Conservation (phyloP, 1,140 invertebrate genomes). For the Vollenhovia emeryi region DNA sequence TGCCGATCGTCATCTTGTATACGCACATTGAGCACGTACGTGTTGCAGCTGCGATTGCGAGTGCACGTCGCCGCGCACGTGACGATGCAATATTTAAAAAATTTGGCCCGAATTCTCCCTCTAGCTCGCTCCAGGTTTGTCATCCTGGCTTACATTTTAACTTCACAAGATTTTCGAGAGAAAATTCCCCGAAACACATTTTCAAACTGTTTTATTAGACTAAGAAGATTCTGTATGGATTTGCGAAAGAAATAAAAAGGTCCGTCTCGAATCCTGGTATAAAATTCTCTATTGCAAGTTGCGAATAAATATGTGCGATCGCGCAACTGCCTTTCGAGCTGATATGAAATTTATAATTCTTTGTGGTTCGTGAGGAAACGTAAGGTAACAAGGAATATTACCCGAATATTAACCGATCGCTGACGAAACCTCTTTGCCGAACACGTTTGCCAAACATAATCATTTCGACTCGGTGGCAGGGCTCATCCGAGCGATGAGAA, state of each 20-base stretch:
- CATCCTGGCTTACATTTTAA: slow-evolving; percentile 1
- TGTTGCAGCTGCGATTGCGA: slow-evolving; percentile 12
- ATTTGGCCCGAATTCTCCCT: background rate
- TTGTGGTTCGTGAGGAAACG: background rate
- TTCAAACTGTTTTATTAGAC: background rate
- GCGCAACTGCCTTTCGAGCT: background rate
- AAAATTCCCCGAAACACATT: background rate
- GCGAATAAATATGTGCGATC: background rate
- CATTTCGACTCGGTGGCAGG: slow-evolving; percentile 33
- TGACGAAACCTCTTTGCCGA: slow-evolving; percentile 16
- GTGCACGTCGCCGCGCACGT: slow-evolving; percentile 18
- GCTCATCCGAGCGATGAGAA: slow-evolving; percentile 14
- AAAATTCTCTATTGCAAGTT: background rate
- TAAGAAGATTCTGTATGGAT: background rate
- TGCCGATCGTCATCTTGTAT: background rate
- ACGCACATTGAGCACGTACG: background rate
- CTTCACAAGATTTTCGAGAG: background rate
- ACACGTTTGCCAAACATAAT: slow-evolving; percentile 56
- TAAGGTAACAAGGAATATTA: slow-evolving; percentile 2
- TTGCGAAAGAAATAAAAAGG: background rate
- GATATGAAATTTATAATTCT: background rate
- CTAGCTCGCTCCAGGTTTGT: background rate
- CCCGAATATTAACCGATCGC: background rate
- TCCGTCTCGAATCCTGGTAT: background rate
- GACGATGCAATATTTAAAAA: slow-evolving; percentile 45